Percentiles rank a stretch among this genome's conserved stretches.
These are phyloP conservation scores for Dolomedes plantarius DNA, from an alignment of 2,888 invertebrate species.

Conservation along the genomic window DNA sequence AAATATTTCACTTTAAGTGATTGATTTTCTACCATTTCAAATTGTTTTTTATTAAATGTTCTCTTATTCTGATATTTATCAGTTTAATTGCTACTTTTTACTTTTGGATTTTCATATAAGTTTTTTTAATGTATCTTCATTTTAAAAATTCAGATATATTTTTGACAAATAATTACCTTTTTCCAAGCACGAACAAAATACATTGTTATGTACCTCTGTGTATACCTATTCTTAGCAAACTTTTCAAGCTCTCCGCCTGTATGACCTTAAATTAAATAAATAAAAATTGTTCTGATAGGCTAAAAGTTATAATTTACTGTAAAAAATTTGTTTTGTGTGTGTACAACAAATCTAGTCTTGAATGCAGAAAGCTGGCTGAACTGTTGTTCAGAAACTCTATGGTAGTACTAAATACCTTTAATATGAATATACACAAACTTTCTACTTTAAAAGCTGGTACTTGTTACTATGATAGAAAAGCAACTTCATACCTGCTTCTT, in stretches of 20 bases:
- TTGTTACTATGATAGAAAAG: slow-evolving; percentile 12
- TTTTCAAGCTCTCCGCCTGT: background rate
- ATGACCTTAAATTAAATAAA: background rate
- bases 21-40: no score
- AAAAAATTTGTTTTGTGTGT: background rate
- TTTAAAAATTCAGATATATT: no score
- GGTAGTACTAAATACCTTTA: slow-evolving; percentile 11
- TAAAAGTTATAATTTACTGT: background rate
- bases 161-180: background rate
- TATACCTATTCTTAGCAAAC: slow-evolving; percentile 12
- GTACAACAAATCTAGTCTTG: background rate
- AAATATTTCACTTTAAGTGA: no score
- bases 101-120: no score
- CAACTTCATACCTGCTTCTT: slow-evolving; percentile 12
- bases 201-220: background rate
- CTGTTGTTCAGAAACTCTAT: background rate
- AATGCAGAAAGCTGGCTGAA: slow-evolving; percentile 12
- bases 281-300: background rate
- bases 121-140: no score
- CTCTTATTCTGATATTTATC: no score
- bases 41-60: no score
- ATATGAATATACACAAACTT: slow-evolving; percentile 12
- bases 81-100: no score
- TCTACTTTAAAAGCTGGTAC: slow-evolving; percentile 10
- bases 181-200: slow-evolving; percentile 8